These are phyloP conservation scores for Kryphioiulus occultus DNA, from an alignment of 2,888 invertebrate genomes.

Conservation along the genomic window DNA sequence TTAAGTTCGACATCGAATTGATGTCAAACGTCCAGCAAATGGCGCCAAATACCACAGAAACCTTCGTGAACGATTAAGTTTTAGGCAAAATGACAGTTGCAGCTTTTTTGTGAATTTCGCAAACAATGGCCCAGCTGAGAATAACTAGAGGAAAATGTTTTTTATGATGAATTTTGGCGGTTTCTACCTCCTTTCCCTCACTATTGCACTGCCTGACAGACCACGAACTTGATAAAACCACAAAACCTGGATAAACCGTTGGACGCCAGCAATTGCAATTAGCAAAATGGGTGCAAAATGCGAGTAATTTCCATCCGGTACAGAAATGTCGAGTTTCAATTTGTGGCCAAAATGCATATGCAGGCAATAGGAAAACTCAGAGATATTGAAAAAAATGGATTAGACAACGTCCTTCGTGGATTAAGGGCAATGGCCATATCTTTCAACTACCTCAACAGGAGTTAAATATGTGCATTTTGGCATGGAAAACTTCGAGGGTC, in stretches of 20 bases:
- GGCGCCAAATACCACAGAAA: not conserved
- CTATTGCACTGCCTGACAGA: not conserved
- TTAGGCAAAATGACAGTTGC: not conserved
- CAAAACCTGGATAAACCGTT: not conserved
- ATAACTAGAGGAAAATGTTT: not conserved
- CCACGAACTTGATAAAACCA: not conserved
- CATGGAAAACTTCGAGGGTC: too few species aligned
- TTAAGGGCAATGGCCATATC: not conserved
- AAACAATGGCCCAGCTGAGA: not conserved
- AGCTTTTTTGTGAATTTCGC: not conserved
- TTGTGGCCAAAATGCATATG: not conserved
- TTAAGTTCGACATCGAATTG: not conserved
- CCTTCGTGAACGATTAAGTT: not conserved
- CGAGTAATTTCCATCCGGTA: not conserved
- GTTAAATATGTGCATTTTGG: not conserved
- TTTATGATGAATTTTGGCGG: not conserved
- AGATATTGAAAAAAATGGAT: not conserved
- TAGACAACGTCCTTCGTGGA: slow-evolving; percentile 1
- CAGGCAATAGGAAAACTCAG: not conserved
- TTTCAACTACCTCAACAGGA: not conserved
- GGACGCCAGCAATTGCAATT: not conserved
- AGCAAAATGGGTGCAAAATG: not conserved
- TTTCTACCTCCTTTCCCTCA: not conserved
- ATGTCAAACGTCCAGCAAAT: not conserved
- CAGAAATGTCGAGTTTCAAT: not conserved